phyloP scores from a whole-genome alignment of 2,888 invertebrate species.

The Spodoptera exigua region DNA sequence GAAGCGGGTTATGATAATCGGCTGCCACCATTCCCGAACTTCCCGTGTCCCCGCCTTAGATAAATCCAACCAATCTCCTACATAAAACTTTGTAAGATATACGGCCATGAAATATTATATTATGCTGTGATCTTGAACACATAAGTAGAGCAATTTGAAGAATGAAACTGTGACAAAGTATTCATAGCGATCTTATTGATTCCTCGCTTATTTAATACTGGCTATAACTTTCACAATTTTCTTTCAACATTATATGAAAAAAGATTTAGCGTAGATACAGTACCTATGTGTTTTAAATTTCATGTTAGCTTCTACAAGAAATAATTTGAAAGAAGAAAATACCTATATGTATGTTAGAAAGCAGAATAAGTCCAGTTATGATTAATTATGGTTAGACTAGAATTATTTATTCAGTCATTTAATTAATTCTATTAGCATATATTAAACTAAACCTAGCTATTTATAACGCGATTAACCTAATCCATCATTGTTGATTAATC shows the following conservation, averaged over 20 bases:
- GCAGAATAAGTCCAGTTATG: no score
- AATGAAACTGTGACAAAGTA: slow-evolving; percentile 11
- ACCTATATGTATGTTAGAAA: no score
- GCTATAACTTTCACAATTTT: no score
- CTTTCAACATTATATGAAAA: no score
- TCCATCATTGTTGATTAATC: slow-evolving; percentile 24
- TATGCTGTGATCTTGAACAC: slow-evolving; percentile 42
- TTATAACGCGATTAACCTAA: slow-evolving; percentile 31
- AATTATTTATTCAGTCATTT: no score
- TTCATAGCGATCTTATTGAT: slow-evolving; percentile 4
- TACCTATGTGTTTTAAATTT: no score
- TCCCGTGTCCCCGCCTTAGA: slow-evolving; percentile 51
- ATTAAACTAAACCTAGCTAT: slow-evolving; percentile 5
- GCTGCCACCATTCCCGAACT: slow-evolving; percentile 52
- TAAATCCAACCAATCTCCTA: slow-evolving; percentile 60
- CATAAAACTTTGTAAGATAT: slow-evolving; percentile 57
- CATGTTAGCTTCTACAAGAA: no score
- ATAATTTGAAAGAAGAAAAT: no score
- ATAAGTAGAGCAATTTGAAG: slow-evolving; percentile 32
- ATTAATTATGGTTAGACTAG: no score
- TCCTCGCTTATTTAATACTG: neutral
- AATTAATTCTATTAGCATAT: slow-evolving; percentile 9
- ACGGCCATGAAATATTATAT: slow-evolving; percentile 51
- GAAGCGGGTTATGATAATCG: slow-evolving; percentile 62
- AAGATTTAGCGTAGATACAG: no score